Base-by-base conservation (phyloP, 1,140 invertebrate genomes). In the Drepana arcuata region DNA sequence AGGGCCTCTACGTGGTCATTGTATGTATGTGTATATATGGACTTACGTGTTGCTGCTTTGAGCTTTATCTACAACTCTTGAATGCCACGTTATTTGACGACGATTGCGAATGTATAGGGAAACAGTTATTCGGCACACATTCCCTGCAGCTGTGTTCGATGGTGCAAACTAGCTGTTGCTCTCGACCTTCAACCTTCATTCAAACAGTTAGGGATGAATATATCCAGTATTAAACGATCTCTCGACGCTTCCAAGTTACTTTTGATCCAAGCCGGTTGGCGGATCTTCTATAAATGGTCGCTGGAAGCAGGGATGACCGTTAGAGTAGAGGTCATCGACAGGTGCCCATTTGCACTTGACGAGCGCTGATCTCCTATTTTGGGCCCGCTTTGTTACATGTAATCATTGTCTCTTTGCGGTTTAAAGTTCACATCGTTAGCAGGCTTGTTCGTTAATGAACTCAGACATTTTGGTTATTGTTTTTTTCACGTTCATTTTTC, bases 171-270 rank as follows among this genome's bases (percentile, higher is more conserved):
- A 64, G 68, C 57, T 61, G 62, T 44, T 61, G 62, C 54, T 71
- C 56, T 61, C 68, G 72, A 79, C 74, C 74, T 40, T 56, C 71
- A 70, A 79, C 74, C 74, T 79, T 78, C 71, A 79, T 74, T 75
- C 70, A 67, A 63, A 70, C 52, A 59, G 48, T 48, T 48, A 49
- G 47, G 53, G 36, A 36, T 25, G n/a, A 28, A 28, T 15, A 3
- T 10, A 6, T 3, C 24, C 24, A 26, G 2, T 4, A 7, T 26
- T 10, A 26, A 7, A 3, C 2, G 24, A 26, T 10, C 24, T 26
- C 4, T 10, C 24, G 6, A 26, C 24, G 6, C 4, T 10, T 26
- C 24, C n/a, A n/a, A 26, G 4, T 26, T n/a, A n/a, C n/a, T 26
- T 26, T 3, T 2, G 24, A 10, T n/a, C 2, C 24, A 7, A 2